These are phyloP conservation scores for Amphilophus citrinellus DNA, from an alignment of 2,113 vertebrate species.

Conservation along the genomic window DNA sequence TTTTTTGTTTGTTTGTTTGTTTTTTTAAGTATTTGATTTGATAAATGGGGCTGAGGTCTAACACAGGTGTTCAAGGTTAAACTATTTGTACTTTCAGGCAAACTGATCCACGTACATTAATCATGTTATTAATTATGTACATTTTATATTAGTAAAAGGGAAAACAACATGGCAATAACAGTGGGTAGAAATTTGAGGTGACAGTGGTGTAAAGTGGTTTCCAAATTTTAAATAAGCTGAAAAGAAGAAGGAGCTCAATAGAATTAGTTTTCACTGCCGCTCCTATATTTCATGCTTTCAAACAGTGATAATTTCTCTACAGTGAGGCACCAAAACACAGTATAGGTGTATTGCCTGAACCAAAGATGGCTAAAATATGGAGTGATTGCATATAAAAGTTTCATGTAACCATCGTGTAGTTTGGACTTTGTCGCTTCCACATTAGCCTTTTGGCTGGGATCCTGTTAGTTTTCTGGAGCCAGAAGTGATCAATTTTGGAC, in stretches of 20 bases:
- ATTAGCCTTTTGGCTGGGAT: not conserved
- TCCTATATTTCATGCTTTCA: not conserved
- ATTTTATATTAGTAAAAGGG: not conserved
- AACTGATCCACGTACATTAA: not conserved
- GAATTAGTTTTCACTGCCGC: not conserved
- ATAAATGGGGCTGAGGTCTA: not conserved
- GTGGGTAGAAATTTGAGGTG: not conserved
- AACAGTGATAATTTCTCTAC: not conserved
- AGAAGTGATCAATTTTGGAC: not conserved
- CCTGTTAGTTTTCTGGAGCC: not conserved
- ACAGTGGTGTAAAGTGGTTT: not conserved
- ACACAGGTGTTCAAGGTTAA: not conserved
- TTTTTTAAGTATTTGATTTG: not conserved
- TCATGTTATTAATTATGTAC: too few species aligned
- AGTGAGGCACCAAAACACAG: not conserved
- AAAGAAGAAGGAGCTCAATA: too few species aligned
- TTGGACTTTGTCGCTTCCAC: not conserved
- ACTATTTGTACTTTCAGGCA: not conserved
- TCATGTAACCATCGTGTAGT: not conserved
- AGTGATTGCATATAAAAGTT: not conserved
- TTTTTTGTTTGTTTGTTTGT: not conserved
- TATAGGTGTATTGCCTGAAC: not conserved
- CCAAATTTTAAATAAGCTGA: not conserved
- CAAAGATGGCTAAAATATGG: conserved; percentile 20
- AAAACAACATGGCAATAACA: not conserved